Evolutionary conservation across 2,797 vertebrate species (phyloP).

Genomic region (Hoplostethus atlanticus): DNA sequence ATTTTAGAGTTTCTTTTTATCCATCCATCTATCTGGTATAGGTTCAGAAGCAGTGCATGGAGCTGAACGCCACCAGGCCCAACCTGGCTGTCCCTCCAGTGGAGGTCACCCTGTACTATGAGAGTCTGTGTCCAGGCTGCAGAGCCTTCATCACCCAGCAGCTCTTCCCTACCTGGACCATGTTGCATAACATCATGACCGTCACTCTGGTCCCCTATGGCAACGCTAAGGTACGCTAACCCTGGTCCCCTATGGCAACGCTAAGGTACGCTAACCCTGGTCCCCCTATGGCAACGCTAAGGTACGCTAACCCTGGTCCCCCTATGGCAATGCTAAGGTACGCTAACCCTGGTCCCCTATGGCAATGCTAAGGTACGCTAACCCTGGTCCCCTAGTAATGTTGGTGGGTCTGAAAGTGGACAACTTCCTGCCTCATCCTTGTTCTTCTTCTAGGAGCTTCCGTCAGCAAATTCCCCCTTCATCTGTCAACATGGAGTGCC

Average conservation of each 20-base stretch:
- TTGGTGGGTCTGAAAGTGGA: not conserved
- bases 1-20: not conserved
- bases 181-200: constrained; percentile 85
- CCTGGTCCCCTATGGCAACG: too few relatives aligned
- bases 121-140: constrained; percentile 88
- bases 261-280: too few relatives aligned
- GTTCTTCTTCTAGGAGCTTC: constrained; percentile 66
- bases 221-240: constrained; percentile 81
- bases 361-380: too few relatives aligned
- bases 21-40: constrained; percentile 40
- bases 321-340: too few relatives aligned
- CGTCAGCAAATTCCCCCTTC: constrained; percentile 81
- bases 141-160: constrained; percentile 82
- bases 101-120: constrained; percentile 88
- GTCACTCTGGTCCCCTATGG: constrained; percentile 92
- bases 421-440: not conserved
- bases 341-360: too few relatives aligned
- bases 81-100: constrained; percentile 68
- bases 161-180: constrained; percentile 90
- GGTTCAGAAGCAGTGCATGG: constrained; percentile 86
- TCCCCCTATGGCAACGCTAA: constrained; percentile 81
- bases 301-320: constrained; percentile 44
- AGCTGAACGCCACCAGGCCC: constrained; percentile 59
- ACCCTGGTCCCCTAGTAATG: too few relatives aligned
- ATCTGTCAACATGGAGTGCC: constrained; percentile 88